Evolutionary conservation across 2,113 vertebrate species (phyloP), one percentile per base, ranked within the genome.

Genomic region (Eira barbara): DNA sequence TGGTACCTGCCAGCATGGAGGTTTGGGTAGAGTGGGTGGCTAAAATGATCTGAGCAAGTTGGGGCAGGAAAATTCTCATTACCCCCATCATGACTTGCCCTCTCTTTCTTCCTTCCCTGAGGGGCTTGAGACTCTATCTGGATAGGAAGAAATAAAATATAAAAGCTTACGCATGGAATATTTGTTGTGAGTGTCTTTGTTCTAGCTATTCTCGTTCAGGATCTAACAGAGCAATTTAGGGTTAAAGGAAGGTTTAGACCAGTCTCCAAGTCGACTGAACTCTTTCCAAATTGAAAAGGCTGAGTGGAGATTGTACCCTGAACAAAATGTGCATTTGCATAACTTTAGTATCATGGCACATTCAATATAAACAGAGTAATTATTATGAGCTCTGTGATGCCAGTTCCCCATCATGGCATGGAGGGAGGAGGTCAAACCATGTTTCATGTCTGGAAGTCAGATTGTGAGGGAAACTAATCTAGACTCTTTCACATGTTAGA

Each of bases 111-210:
- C 34, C 34, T 86, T 89, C 76, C 45, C 25, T 34, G 10, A 29
- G 42, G 14, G 83, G 13, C 36, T 74, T 82, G 49, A 84, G 15
- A 21, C 39, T 87, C 23, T 79, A 21, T 82, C 45, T 92, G 69
- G 25, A 31, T 71, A 59, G 47, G 27, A 97, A 82, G 11, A 95
- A 94, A 92, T 61, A 61, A 96, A 91, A 79, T 36, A 76, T 61
- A 45, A 63, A 67, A 61, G 5, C 39, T 87, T 74, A 52, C 45
- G 42, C 49, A 69, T n/a, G 21, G 94, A 94, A 63, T 65, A 67
- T 71, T 55, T 36, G 1, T 82, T 91, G 67, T 83, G 36, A 78
- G 65, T 55, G 47, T 95, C 73, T 92, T 71, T 49, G 52, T 74
- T 88, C 45, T 57, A 63, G 21, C 14, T 76, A 23, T 57, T 95